phyloP scores from a whole-genome alignment of 2,888 invertebrate species.

The Drosophila trichaetosa region DNA sequence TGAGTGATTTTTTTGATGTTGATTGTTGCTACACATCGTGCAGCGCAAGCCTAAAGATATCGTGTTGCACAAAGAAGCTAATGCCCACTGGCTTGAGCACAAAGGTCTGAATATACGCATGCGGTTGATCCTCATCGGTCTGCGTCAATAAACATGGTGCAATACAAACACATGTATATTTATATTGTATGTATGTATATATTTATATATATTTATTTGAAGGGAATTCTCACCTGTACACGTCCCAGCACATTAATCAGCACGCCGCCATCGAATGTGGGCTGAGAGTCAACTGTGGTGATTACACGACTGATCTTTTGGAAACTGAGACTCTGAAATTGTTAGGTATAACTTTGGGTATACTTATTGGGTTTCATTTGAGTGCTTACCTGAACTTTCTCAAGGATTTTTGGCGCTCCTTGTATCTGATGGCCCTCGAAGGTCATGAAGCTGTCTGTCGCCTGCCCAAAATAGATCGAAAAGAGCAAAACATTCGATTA shows the following conservation, averaged over 20 bases:
- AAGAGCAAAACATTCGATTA: constrained; percentile 13
- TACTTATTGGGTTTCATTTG: background rate
- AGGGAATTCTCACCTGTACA: constrained; percentile 90
- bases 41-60: constrained; percentile 96
- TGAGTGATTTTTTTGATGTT: constrained; percentile 36
- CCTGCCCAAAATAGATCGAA: constrained; percentile 86
- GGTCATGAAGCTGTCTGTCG: constrained; percentile 96
- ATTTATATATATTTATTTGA: background rate
- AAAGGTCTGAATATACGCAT: constrained; percentile 97
- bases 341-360: background rate
- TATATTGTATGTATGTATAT: background rate
- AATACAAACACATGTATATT: constrained; percentile 24
- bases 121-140: constrained; percentile 98
- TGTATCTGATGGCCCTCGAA: constrained; percentile 97
- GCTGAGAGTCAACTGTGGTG: constrained; percentile 98
- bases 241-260: constrained; percentile 98
- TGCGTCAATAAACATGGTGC: constrained; percentile 83
- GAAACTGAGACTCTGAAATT: constrained; percentile 93
- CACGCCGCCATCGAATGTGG: constrained; percentile 99
- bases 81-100: constrained; percentile 94
- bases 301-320: constrained; percentile 96
- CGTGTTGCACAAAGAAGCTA: constrained; percentile 97
- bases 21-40: constrained; percentile 89
- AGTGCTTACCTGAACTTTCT: constrained; percentile 93
- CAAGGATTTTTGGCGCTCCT: constrained; percentile 97